Base-by-base conservation (phyloP, 53 echinoderm and acorn worm genomes). In the Temnopleurus reevesii region DNA sequence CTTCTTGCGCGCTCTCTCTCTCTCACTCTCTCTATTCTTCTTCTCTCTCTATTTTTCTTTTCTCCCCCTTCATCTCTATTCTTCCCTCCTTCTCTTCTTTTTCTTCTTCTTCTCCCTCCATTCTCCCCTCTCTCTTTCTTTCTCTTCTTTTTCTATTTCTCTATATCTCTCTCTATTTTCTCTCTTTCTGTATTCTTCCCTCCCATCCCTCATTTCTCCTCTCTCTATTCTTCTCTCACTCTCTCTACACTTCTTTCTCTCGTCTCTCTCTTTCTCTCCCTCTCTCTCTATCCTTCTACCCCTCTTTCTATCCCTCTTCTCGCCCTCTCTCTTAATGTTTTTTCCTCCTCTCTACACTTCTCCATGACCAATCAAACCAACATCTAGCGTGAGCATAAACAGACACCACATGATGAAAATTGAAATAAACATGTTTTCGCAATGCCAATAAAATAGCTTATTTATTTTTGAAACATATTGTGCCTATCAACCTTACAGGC, bases 371-470 rank as follows among this genome's bases (percentile, higher is more conserved):
- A 9, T 76, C 19, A 28, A 46, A 49, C 7, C 4, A 25, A 77
- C 79, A 79, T 29, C 26, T 2, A 47, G 10, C 61, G 60, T 12
- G 36, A 4, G 18, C 46, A 61, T 43, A 56, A 43, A 85, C 4
- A 46, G 9, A 79, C 41, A n/a, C 26, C 4, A 79, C 46, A 49
- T 28, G 19, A 60, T 35, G 17, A 55, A 55, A 25, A 41, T 1
- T 30, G 17, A 25, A 4, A 15, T 17, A 45, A 44, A 77, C 19
- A 4, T 17, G 18, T 26, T 56, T 85, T 41, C 60, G 85, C 85
- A 85, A 85, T 85, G 85, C 85, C 85, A 85, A 85, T 85, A 85
- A 85, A 85, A 85, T 85, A 85, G 85, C 85, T 85, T 60, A 85
- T 85, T 85, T 85, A 59, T 59, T 60, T 85, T 85, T 85, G 59